Conservation (phyloP, 2,113 vertebrate species). For the Girardinichthys multiradiatus region DNA sequence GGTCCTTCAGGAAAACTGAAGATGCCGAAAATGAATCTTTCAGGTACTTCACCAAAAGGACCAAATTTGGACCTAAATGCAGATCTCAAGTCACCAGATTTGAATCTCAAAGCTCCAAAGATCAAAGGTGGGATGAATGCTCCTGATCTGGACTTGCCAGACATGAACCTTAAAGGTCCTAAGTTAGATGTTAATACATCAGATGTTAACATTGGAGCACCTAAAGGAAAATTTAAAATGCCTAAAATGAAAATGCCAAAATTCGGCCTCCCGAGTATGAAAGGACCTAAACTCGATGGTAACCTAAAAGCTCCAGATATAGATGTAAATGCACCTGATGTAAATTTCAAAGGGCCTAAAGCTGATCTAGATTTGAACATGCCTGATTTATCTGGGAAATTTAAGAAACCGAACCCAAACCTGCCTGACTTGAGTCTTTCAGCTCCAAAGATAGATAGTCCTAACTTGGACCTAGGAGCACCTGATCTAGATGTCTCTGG, state of each 20-base stretch:
- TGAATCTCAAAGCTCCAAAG: constrained; percentile 45
- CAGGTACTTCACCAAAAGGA: constrained; percentile 45
- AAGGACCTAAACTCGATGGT: constrained; percentile 39
- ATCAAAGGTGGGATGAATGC: constrained; percentile 30
- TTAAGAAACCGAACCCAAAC: constrained; percentile 50
- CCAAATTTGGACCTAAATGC: constrained; percentile 47
- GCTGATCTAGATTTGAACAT: constrained; percentile 31
- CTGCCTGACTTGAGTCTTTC: constrained; percentile 37
- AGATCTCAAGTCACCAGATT: constrained; percentile 20
- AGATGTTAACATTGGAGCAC: constrained; percentile 49
- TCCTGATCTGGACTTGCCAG: constrained; percentile 56
- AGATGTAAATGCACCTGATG: constrained; percentile 38
- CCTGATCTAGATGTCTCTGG: constrained; percentile 50
- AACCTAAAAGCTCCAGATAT: constrained; percentile 46
- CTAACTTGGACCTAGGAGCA: constrained; percentile 42
- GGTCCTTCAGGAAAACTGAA: constrained; percentile 34
- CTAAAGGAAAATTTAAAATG: constrained; percentile 52
- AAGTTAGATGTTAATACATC: constrained; percentile 50
- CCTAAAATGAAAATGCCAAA: constrained; percentile 65
- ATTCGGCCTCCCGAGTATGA: constrained; percentile 35
- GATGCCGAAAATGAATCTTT: constrained; percentile 38
- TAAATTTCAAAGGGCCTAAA: constrained; percentile 30
- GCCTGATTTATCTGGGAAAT: constrained; percentile 32
- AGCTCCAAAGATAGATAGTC: constrained; percentile 43
- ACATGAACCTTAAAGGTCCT: constrained; percentile 34